These are phyloP conservation scores for Agonum fuliginosum DNA, from an alignment of 2,888 invertebrate genomes.

Conservation along the genomic window DNA sequence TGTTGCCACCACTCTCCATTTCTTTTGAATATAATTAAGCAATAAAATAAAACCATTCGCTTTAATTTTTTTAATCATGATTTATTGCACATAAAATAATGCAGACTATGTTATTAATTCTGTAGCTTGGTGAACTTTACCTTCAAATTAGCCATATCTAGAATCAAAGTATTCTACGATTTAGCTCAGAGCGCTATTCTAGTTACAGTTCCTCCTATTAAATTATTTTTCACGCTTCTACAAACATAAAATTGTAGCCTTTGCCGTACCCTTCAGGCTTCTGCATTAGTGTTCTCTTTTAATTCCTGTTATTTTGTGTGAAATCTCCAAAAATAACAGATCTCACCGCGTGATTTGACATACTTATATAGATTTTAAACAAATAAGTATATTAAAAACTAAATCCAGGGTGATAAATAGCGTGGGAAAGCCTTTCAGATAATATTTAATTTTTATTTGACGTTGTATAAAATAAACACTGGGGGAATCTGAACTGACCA, in stretches of 20 bases:
- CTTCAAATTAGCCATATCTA: background rate
- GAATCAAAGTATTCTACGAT: constrained; percentile 1
- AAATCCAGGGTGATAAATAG: constrained; percentile 18
- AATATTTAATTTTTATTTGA: constrained; percentile 8
- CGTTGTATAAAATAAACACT: constrained; percentile 6
- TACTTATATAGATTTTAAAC: constrained; percentile 15
- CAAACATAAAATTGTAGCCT: background rate
- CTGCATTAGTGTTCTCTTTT: background rate
- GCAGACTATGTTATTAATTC: background rate
- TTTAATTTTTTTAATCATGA: too few species aligned
- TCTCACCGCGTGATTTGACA: constrained; percentile 11
- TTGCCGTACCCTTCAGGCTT: background rate
- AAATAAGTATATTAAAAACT: constrained; percentile 39
- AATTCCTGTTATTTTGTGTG: constrained; percentile 4
- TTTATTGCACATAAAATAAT: too few species aligned
- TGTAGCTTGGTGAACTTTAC: background rate
- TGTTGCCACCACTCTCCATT: too few species aligned
- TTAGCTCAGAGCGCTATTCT: constrained; percentile 7
- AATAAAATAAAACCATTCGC: background rate
- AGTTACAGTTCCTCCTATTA: constrained; percentile 2
- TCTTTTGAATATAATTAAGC: background rate
- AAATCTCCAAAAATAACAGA: constrained; percentile 35
- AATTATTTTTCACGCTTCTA: constrained; percentile 26
- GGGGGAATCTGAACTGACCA: background rate
- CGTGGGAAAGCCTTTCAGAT: constrained; percentile 33